phyloP scores from a whole-genome alignment of 1,140 invertebrate species.

The Drosophila pruinosa region DNA sequence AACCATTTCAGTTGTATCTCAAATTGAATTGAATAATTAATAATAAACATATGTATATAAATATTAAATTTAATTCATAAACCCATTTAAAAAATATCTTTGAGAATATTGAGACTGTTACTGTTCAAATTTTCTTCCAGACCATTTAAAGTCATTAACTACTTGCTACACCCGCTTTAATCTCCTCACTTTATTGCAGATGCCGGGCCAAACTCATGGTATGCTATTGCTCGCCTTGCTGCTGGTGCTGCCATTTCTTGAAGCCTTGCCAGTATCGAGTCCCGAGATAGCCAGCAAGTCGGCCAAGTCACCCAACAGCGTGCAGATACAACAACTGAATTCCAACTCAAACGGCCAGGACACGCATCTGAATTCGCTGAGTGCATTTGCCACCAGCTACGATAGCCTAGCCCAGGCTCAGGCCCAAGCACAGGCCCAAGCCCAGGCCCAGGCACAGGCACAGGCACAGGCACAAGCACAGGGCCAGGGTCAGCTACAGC shows the following conservation, averaged over 20 bases:
- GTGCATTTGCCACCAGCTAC: constrained; percentile 69
- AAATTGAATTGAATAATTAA: too few species aligned
- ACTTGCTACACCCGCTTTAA: neutral
- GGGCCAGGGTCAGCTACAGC: too few species aligned
- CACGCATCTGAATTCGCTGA: constrained; percentile 69
- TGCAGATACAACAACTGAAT: constrained; percentile 44
- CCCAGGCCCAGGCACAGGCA: constrained; percentile 19
- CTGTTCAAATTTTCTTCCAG: too few species aligned
- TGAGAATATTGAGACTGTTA: too few species aligned
- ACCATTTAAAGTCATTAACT: neutral
- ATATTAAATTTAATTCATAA: too few species aligned
- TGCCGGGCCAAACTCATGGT: constrained; percentile 25
- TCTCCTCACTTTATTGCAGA: constrained; percentile 26
- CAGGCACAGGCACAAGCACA: too few species aligned
- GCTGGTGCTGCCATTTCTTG: constrained; percentile 11
- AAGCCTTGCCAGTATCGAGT: constrained; percentile 58
- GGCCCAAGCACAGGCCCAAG: constrained; percentile 21
- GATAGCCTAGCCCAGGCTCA: constrained; percentile 37
- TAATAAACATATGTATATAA: too few species aligned
- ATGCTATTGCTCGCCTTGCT: constrained; percentile 39
- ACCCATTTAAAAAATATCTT: too few species aligned
- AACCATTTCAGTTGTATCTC: too few species aligned
- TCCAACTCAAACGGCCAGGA: constrained; percentile 39
- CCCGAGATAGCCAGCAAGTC: constrained; percentile 65
- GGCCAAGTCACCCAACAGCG: constrained; percentile 50